Base-by-base conservation (phyloP, 2,888 invertebrate genomes). In the Acrobasis suavella region DNA sequence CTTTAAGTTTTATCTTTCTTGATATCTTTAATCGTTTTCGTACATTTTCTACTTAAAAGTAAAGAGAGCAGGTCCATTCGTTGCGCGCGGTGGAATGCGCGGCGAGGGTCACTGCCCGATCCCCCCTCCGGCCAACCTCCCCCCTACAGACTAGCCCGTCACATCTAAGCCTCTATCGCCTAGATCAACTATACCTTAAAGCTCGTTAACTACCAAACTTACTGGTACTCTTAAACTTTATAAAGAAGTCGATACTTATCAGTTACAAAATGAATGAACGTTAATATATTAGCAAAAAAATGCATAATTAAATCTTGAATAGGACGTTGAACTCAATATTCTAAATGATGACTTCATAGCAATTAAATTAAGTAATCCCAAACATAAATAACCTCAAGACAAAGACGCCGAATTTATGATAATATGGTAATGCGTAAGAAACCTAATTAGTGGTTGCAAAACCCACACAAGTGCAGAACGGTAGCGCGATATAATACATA, bases 41-140 rank as follows among this genome's bases (percentile, higher is more conserved):
- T 69, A 69, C 70, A 74, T 75, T 74, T 67, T 70, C 74, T 73
- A 78, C 73, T 74, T 74, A 77, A 76, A 83, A 81, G 85, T 87
- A 89, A 89, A 82, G 87, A 90, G 90, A 88, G 86, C 90, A 87
- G 85, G 89, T 85, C 85, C 79, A 76, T 70, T 72, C 71, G 72
- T 71, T 77, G 81, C 77, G 81, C 81, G 83, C 81, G 80, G 80
- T 82, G 91, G 91, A 91, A 91, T 91, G 90, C 85, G 80, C 76
- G 71, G 74, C 77, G 72, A 77, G 81, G 92, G 91, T 92, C 91
- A 89, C 72, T 87, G 91, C 71, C 88, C 91, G 82, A 79, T 78
- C 86, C 80, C 85, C 77, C 76, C 78, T 78, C 79, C 72, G 65
- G 73, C 76, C 73, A 62, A 71, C 62, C 76, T 72, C 66, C 62